Conservation (phyloP, 1,140 invertebrate species). For the Arctopsyche grandis region DNA sequence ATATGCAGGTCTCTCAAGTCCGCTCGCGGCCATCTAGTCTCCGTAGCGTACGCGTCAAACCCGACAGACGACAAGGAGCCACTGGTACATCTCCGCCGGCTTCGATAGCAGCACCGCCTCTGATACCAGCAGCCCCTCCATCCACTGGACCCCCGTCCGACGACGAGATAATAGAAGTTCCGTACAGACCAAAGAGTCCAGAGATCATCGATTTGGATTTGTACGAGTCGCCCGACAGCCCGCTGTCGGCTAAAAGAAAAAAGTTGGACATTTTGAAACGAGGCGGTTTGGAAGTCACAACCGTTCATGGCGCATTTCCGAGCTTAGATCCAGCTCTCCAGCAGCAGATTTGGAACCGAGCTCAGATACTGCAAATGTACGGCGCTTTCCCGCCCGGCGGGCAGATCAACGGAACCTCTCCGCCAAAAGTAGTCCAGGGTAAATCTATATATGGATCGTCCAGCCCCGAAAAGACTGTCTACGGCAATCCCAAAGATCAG, state of each 20-base stretch:
- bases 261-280: conserved; percentile 79
- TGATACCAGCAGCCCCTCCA: conserved; percentile 52
- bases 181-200: conserved; percentile 68
- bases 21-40: conserved; percentile 67
- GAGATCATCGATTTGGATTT: conserved; percentile 74
- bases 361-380: conserved; percentile 67
- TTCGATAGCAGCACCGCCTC: not conserved
- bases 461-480: conserved; percentile 72
- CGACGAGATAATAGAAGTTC: conserved; percentile 62
- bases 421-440: conserved; percentile 72
- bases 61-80: conserved; percentile 62
- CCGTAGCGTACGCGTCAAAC: conserved; percentile 71
- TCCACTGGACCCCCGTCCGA: conserved; percentile 56
- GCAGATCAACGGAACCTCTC: conserved; percentile 58
- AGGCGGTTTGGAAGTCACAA: conserved; percentile 77
- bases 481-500: conserved; percentile 77
- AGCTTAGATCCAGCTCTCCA: conserved; percentile 61
- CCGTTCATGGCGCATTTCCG: conserved; percentile 63
- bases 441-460: conserved; percentile 71
- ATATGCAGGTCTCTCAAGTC: conserved; percentile 57
- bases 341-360: conserved; percentile 66
- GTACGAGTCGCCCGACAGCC: conserved; percentile 61
- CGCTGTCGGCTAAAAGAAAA: conserved; percentile 70
- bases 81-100: conserved; percentile 45
- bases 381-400: conserved; percentile 58